These are phyloP conservation scores for Sphyrna mokarran DNA, from an alignment of 2,113 vertebrate species.

Conservation along the genomic window DNA sequence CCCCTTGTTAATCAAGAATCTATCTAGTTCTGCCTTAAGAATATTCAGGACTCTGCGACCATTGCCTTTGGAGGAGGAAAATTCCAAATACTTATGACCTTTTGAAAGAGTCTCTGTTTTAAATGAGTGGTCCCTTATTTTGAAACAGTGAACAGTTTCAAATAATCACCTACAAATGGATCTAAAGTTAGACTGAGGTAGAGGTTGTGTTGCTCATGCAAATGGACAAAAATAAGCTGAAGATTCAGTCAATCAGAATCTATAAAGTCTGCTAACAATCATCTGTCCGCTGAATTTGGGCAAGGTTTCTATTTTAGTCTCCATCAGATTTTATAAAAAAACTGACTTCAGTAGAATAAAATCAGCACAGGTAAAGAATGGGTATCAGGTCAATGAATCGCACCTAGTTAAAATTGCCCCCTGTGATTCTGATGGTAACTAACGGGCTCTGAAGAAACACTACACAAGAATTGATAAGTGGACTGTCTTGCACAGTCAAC, in stretches of 20 bases:
- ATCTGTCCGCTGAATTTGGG: not conserved
- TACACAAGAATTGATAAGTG: not conserved
- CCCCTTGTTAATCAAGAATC: too few species aligned
- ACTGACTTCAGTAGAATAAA: not conserved
- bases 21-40: too few species aligned
- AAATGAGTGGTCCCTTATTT: too few species aligned
- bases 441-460: not conserved
- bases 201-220: too few species aligned
- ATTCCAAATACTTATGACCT: too few species aligned
- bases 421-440: not conserved
- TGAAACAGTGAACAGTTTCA: not conserved
- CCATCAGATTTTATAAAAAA: not conserved
- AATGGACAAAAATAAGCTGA: not conserved
- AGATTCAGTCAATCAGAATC: not conserved
- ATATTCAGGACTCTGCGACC: too few species aligned
- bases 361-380: not conserved
- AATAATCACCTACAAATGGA: not conserved
- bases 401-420: not conserved
- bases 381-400: not conserved
- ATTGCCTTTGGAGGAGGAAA: too few species aligned
- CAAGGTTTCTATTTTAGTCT: not conserved
- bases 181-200: not conserved
- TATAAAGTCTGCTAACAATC: not conserved
- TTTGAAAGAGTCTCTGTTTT: too few species aligned
- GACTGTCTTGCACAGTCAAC: not conserved